Evolutionary conservation across 2,113 vertebrate genomes (phyloP).

Genomic region (Atherinomorus stipes): DNA sequence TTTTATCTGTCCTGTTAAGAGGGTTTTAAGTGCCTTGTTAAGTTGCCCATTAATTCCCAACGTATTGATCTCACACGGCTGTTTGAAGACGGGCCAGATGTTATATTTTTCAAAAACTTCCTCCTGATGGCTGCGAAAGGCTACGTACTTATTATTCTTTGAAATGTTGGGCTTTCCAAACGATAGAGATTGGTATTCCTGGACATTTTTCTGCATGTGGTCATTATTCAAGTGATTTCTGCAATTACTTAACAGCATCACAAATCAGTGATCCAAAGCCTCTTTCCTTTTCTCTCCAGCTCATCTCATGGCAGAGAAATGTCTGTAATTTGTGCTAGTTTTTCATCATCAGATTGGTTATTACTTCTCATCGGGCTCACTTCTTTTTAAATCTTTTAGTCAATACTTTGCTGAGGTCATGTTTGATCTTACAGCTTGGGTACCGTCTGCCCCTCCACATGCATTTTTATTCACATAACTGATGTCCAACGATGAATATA

Average conservation of each 20-base stretch:
- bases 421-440: conserved; percentile 5
- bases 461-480: background rate
- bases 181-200: conserved; percentile 49
- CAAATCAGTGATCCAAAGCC: conserved; percentile 21
- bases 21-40: conserved; percentile 80
- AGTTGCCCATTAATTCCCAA: conserved; percentile 74
- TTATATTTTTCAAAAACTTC: conserved; percentile 69
- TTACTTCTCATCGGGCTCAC: background rate
- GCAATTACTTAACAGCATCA: conserved; percentile 38
- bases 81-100: conserved; percentile 49
- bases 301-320: conserved; percentile 29
- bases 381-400: conserved; percentile 2
- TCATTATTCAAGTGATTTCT: conserved; percentile 53
- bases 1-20: conserved; percentile 76
- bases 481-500: conserved; percentile 31
- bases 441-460: conserved; percentile 16
- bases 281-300: conserved; percentile 22
- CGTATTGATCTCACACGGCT: conserved; percentile 67
- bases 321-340: conserved; percentile 31
- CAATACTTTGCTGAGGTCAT: conserved; percentile 12
- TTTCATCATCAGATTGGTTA: conserved; percentile 12
- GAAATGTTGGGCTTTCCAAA: conserved; percentile 50
- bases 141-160: conserved; percentile 68
- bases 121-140: conserved; percentile 52
- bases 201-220: conserved; percentile 49